A percentile compares a stretch with the other conserved stretches of the same genome.
phyloP scores from a whole-genome alignment of 2,888 invertebrate species.

The Acleris holmiana region DNA sequence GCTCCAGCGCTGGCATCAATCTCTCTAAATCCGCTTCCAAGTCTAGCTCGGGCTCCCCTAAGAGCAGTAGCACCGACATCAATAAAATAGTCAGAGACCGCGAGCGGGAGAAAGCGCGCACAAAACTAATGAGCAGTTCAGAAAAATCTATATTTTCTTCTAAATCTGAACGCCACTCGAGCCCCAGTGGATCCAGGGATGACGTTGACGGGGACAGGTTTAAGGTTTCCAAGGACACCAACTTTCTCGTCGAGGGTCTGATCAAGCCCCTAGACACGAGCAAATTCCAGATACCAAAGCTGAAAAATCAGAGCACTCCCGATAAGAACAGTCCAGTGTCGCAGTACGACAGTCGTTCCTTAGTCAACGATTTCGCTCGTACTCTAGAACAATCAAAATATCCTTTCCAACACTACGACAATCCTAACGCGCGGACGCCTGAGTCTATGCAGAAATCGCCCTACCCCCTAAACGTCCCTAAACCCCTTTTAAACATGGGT shows the following conservation, averaged over 20 bases:
- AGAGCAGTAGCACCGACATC: conserved; percentile 84
- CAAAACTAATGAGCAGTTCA: conserved; percentile 83
- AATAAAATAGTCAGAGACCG: conserved; percentile 84
- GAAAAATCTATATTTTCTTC: conserved; percentile 88
- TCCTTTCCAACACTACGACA: conserved; percentile 74
- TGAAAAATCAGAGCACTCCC: conserved; percentile 81
- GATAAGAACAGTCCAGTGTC: conserved; percentile 74
- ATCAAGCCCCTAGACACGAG: conserved; percentile 91
- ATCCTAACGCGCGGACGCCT: conserved; percentile 60
- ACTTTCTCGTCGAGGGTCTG: conserved; percentile 88
- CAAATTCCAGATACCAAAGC: conserved; percentile 94
- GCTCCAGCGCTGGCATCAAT: conserved; percentile 72
- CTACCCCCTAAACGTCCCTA: conserved; percentile 76
- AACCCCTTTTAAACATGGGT: conserved; percentile 75
- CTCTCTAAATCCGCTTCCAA: conserved; percentile 78
- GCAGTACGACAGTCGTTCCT: conserved; percentile 72
- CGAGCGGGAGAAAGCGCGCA: conserved; percentile 84
- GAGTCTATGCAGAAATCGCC: conserved; percentile 73
- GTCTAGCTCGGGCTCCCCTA: conserved; percentile 85
- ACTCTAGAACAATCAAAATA: conserved; percentile 75
- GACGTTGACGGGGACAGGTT: conserved; percentile 87
- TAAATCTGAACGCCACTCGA: conserved; percentile 86
- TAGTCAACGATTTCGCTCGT: conserved; percentile 76
- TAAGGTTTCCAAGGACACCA: conserved; percentile 86
- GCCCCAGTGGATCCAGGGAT: conserved; percentile 86